A percentile compares a stretch with the other conserved stretches of the same genome.
These are phyloP conservation scores for Phorcus lineatus DNA, from an alignment of 2,888 invertebrate genomes.

Conservation along the genomic window DNA sequence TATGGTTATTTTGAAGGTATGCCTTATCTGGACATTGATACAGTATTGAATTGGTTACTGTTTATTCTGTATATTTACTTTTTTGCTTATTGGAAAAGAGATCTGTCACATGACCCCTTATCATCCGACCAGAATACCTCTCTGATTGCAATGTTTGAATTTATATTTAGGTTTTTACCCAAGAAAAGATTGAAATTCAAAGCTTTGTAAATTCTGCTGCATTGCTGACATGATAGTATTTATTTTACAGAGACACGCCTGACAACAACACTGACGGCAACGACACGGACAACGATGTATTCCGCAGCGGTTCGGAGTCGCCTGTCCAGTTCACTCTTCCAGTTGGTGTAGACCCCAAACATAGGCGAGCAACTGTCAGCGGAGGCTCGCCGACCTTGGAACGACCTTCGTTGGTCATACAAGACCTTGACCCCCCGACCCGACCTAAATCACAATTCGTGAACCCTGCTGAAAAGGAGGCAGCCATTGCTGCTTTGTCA, in stretches of 20 bases:
- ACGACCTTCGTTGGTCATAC: constrained; percentile 63
- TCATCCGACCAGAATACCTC: too few species aligned
- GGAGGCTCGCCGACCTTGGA: constrained; percentile 79
- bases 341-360: constrained; percentile 75
- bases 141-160: too few species aligned
- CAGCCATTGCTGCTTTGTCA: constrained; percentile 34
- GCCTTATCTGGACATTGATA: too few species aligned
- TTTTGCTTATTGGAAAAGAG: too few species aligned
- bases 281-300: constrained; percentile 76
- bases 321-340: constrained; percentile 64
- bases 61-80: too few species aligned
- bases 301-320: constrained; percentile 72
- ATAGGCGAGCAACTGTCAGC: constrained; percentile 91
- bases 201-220: too few species aligned
- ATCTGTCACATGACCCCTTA: too few species aligned
- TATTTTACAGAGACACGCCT: constrained; percentile 33
- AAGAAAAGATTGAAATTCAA: too few species aligned
- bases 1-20: too few species aligned
- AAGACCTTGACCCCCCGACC: constrained; percentile 63
- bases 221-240: not conserved
- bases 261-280: constrained; percentile 60
- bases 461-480: constrained; percentile 40
- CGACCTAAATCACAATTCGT: constrained; percentile 61
- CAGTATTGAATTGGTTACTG: too few species aligned
- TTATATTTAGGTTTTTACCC: too few species aligned